Evolutionary conservation across 2,888 invertebrate genomes (phyloP).

Genomic region (Drosophila meridiana): DNA sequence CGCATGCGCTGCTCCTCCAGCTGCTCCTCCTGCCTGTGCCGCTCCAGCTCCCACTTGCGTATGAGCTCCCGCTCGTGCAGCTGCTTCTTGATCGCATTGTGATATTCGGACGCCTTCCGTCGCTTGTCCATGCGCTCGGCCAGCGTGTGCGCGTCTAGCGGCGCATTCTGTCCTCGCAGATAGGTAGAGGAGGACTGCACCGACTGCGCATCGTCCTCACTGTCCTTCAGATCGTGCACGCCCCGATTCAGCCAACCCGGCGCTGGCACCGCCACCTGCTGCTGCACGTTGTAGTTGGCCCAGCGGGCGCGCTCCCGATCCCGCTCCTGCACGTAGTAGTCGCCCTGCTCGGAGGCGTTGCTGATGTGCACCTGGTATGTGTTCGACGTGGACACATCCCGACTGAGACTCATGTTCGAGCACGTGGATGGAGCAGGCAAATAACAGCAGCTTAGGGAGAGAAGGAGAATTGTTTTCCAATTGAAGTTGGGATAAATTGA

Average conservation of each 20-base stretch:
- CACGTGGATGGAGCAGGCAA: constrained; percentile 74
- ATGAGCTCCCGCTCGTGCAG: constrained; percentile 92
- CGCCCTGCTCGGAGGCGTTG: constrained; percentile 70
- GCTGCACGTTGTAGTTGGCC: constrained; percentile 87
- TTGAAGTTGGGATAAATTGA: background rate
- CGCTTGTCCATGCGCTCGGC: constrained; percentile 93
- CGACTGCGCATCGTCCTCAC: constrained; percentile 84
- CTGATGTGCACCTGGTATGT: constrained; percentile 83
- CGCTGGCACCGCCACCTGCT: constrained; percentile 42
- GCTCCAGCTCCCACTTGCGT: constrained; percentile 91
- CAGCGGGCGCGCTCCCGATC: constrained; percentile 90
- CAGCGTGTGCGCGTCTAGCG: constrained; percentile 91
- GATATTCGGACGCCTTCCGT: constrained; percentile 93
- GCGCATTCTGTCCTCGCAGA: constrained; percentile 94
- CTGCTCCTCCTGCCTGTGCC: constrained; percentile 90
- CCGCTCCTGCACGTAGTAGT: constrained; percentile 86
- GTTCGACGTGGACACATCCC: constrained; percentile 84
- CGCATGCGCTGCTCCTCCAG: constrained; percentile 92
- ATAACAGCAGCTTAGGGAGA: constrained; percentile 63
- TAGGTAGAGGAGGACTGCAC: constrained; percentile 88
- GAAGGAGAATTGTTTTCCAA: background rate
- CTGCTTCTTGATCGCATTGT: constrained; percentile 93
- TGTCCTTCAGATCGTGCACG: constrained; percentile 86
- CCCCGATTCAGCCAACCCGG: constrained; percentile 87
- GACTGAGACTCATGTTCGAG: constrained; percentile 76